Evolutionary conservation across 2,888 invertebrate genomes (phyloP), one percentile per base, ranked within the genome.

Genomic region (Siphlonurus alternatus): DNA sequence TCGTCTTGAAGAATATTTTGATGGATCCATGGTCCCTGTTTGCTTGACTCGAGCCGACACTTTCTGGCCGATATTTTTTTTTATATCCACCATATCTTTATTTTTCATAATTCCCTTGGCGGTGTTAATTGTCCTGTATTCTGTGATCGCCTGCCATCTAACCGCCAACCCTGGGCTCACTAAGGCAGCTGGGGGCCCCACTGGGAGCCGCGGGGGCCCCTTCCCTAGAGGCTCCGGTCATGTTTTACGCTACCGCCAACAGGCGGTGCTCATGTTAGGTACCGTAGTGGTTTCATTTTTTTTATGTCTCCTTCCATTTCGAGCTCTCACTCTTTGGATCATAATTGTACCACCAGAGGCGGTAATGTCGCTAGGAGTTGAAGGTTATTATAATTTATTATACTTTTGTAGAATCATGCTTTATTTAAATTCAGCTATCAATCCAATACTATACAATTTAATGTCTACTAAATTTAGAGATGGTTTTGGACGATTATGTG

Each of bases 241-340:
- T 19, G 24, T 61, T 38, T 66, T 71, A 3, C 70, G 72, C 59
- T 71, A 71, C 63, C 68, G 71, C 71, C n/a, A 66, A 85, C 75
- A 77, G 70, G 77, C 93, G 24, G 90, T 93, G 54, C 77, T 91
- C 63, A 93, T 93, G 93, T 77, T 94, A 38, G 90, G 89, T 5
- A 89, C 92, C 0, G 93, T 94, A 0, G 93, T 94, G 0, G 74
- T 92, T 25, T 89, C 91, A 62, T 96, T 95, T 77, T 95, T 96
- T 75, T 77, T 93, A 63, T 94, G 93, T 72, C 80, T 95, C 59
- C 76, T 95, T 66, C 95, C 95, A 0, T 93, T 94, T 75, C 84
- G 92, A 67, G 89, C 93, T 1, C 80, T 95, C 59, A 92, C 88
- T 0, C 77, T 95, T 60, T 93, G 91, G 89, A 86, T 92, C 66